phyloP scores from a whole-genome alignment of 2,113 vertebrate genomes.

The Puntigrus tetrazona region DNA sequence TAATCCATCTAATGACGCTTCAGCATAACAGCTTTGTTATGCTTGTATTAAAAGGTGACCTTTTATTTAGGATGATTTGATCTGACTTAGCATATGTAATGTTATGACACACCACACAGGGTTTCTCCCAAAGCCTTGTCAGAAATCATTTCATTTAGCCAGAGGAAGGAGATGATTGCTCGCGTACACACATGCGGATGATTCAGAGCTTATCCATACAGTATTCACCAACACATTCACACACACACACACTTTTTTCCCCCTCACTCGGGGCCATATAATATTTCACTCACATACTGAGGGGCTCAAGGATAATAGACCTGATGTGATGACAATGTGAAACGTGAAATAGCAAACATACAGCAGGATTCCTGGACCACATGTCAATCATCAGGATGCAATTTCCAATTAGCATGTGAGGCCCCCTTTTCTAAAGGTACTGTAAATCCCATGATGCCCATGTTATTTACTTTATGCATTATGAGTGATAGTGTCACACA shows the following conservation, averaged over 20 bases:
- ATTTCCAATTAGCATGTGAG: constrained; percentile 35
- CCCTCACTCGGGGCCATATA: constrained; percentile 14
- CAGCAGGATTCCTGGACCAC: constrained; percentile 11
- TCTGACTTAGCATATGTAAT: constrained; percentile 36
- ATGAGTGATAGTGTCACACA: not conserved
- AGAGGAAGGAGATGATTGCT: constrained; percentile 33
- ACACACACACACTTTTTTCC: not conserved
- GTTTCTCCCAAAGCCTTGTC: constrained; percentile 45
- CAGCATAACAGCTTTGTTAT: not conserved
- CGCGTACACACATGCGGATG: constrained; percentile 17
- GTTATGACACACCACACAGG: constrained; percentile 32
- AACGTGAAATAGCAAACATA: constrained; percentile 42
- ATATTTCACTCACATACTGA: constrained; percentile 41
- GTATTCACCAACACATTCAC: constrained; percentile 9
- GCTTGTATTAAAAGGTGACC: constrained; percentile 10
- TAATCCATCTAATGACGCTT: constrained; percentile 15
- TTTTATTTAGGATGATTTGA: constrained; percentile 30
- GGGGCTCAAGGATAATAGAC: constrained; percentile 20
- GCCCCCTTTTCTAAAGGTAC: not conserved
- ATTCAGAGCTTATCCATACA: constrained; percentile 39
- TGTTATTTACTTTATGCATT: constrained; percentile 34
- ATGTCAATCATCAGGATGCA: constrained; percentile 31
- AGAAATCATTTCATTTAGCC: constrained; percentile 48
- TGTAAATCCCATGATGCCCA: constrained; percentile 30
- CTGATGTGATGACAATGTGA: constrained; percentile 42